A percentile compares a stretch with the other conserved stretches of the same genome.
Evolutionary conservation across 2,797 vertebrate species (phyloP).

Genomic region (Amazonetta brasiliensis): DNA sequence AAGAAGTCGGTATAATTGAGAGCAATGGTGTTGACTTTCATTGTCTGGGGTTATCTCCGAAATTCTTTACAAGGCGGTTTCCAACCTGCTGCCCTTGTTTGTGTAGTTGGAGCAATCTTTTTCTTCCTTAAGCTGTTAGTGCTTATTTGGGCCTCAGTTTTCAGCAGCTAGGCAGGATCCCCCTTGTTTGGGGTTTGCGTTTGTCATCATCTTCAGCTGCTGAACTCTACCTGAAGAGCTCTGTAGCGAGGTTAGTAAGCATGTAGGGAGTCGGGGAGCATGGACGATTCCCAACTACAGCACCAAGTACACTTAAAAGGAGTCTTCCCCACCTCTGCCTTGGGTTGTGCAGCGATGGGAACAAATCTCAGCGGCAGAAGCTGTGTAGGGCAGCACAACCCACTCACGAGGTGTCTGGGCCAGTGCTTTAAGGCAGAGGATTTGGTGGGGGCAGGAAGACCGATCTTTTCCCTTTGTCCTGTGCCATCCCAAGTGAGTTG

Average conservation of each 20-base stretch:
- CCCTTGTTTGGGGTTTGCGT: background rate
- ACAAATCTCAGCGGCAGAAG: background rate
- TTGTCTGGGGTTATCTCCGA: conserved; percentile 17
- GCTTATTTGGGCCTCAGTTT: background rate
- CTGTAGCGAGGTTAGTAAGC: background rate
- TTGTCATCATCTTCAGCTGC: background rate
- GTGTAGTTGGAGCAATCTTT: background rate
- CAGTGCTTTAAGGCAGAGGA: conserved; percentile 7
- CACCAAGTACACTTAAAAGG: background rate
- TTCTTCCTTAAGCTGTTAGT: background rate
- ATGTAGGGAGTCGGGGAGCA: background rate
- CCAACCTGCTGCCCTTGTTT: background rate
- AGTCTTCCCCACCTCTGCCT: background rate
- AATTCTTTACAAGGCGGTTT: background rate
- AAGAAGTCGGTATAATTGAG: background rate
- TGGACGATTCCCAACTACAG: background rate
- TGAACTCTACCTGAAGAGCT: background rate
- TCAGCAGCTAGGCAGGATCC: background rate
- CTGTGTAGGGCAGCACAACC: conserved; percentile 26
- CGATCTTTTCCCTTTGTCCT: background rate
- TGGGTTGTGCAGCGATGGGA: background rate
- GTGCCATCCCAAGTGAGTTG: background rate
- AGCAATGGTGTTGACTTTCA: background rate
- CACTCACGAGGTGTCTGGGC: conserved; percentile 31
- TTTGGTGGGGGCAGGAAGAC: conserved; percentile 22